A percentile compares a stretch with the other conserved stretches of the same genome.
phyloP scores from a whole-genome alignment of 2,113 vertebrate genomes.

The Odocoileus hemionus region DNA sequence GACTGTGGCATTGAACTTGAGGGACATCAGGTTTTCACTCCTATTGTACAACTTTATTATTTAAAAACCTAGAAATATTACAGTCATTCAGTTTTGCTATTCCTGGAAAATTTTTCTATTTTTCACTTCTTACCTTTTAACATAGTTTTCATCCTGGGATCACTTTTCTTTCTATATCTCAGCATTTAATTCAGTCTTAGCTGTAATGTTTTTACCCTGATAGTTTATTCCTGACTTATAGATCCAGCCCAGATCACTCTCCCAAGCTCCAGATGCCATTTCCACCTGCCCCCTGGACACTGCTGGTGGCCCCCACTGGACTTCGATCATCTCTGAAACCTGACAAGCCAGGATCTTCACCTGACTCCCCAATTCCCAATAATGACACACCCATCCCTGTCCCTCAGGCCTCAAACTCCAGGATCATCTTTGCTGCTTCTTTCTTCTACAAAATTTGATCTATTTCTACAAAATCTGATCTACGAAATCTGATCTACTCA shows the following conservation, averaged over 20 bases:
- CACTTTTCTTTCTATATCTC: background rate
- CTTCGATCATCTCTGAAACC: background rate
- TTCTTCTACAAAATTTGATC: background rate
- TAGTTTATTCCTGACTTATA: background rate
- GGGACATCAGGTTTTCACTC: conserved; percentile 59
- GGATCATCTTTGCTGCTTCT: background rate
- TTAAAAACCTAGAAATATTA: conserved; percentile 57
- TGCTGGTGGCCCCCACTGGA: background rate
- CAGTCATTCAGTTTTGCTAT: conserved; percentile 51
- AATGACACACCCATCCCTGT: background rate
- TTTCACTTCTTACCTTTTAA: background rate
- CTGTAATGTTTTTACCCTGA: background rate
- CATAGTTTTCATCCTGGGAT: background rate
- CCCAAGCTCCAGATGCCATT: background rate
- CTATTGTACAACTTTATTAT: conserved; percentile 45
- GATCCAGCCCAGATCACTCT: background rate
- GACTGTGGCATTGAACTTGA: conserved; percentile 46
- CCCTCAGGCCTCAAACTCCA: background rate
- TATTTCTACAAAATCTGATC: background rate
- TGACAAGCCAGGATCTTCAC: background rate
- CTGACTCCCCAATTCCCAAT: background rate
- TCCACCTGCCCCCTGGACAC: background rate
- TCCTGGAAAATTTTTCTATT: conserved; percentile 14
- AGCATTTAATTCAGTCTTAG: background rate
- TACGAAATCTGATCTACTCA: background rate